These are phyloP conservation scores for Scleropages formosus DNA, from an alignment of 2,797 vertebrate genomes.

Conservation along the genomic window DNA sequence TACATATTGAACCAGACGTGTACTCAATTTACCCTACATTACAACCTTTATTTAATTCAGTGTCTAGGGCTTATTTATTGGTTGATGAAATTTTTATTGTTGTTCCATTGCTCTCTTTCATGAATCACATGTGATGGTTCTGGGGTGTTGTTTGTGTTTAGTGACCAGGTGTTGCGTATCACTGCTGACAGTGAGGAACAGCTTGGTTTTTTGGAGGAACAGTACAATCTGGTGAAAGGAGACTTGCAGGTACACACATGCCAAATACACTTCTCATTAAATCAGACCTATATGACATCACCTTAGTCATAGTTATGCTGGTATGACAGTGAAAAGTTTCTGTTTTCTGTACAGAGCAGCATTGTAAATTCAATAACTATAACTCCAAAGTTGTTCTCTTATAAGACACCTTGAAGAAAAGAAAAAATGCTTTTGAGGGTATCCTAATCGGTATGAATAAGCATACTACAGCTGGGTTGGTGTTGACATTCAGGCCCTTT, in stretches of 20 bases:
- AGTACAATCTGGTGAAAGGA: background rate
- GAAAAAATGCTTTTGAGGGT: background rate
- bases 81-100: too few relatives aligned
- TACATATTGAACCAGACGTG: too few relatives aligned
- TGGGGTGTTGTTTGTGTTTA: background rate
- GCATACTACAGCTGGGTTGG: background rate
- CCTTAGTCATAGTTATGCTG: background rate
- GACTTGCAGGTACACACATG: slow-evolving; percentile 1
- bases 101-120: too few relatives aligned
- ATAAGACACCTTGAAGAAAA: background rate
- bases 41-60: too few relatives aligned
- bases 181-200: background rate
- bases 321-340: too few relatives aligned
- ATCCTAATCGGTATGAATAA: background rate
- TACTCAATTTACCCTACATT: too few relatives aligned
- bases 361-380: too few relatives aligned
- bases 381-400: background rate
- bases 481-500: background rate
- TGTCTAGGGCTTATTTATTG: too few relatives aligned
- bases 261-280: background rate
- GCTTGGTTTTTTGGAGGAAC: background rate
- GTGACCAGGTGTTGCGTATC: slow-evolving; percentile 29
- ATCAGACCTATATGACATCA: background rate
- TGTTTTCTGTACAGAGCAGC: too few relatives aligned
- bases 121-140: background rate